These are phyloP conservation scores for Eupristina koningsbergeri DNA, from an alignment of 1,140 invertebrate species.

Conservation along the genomic window DNA sequence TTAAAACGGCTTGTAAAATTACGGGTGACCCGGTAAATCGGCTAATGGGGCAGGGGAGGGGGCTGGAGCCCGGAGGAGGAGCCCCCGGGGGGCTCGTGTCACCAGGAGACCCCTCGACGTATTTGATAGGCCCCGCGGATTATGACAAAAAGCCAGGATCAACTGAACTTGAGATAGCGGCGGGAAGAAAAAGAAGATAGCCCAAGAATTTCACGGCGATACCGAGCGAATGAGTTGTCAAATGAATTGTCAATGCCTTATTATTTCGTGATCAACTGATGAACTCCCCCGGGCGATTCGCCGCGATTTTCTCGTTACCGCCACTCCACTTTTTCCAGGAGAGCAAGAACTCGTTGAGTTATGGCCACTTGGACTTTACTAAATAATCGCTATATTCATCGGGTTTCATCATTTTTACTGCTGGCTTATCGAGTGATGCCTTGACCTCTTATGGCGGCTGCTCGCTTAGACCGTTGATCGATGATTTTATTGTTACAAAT, in stretches of 20 bases:
- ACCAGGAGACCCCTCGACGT: neutral
- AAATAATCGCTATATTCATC: neutral
- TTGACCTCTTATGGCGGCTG: no score
- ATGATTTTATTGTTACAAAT: no score
- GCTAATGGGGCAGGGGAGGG: conserved; percentile 58
- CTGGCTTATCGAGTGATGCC: neutral
- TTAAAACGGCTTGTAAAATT: conserved; percentile 71
- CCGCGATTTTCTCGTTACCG: neutral
- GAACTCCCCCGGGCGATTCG: neutral
- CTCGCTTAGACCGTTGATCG: no score
- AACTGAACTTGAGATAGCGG: neutral
- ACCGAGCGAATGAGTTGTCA: conserved; percentile 33
- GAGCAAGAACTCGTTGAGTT: neutral
- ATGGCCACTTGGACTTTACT: neutral
- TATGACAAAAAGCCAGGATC: no score
- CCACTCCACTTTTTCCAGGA: neutral
- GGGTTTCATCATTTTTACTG: neutral
- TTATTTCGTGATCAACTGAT: neutral
- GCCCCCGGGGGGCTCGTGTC: neutral
- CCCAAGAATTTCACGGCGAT: neutral
- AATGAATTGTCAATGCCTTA: conserved; percentile 41
- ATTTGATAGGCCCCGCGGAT: neutral
- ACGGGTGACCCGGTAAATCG: conserved; percentile 69
- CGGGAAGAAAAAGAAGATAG: neutral
- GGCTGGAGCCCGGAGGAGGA: conserved; percentile 46